phyloP scores from a whole-genome alignment of 2,888 invertebrate species.

The Apodemia zela region DNA sequence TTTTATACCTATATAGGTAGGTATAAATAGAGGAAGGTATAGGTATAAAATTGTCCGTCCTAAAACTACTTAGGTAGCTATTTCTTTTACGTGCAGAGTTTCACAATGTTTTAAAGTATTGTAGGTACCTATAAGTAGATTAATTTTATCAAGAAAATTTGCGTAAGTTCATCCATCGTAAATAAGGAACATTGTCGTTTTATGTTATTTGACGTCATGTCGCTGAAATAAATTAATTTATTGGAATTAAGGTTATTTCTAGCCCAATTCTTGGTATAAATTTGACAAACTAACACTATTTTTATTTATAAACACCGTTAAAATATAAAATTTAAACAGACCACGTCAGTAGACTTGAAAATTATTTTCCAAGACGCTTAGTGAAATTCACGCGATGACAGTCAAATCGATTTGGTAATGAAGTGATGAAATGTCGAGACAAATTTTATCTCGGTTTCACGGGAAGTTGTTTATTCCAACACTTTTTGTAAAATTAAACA shows the following conservation, averaged over 20 bases:
- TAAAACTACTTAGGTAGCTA: too few relatives aligned
- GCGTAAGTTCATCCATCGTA: background rate
- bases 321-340: conserved; percentile 2
- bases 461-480: conserved; percentile 33
- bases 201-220: background rate
- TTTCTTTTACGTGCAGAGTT: too few relatives aligned
- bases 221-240: background rate
- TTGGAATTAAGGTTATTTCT: background rate
- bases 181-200: background rate
- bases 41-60: too few relatives aligned
- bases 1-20: too few relatives aligned
- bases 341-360: conserved; percentile 10
- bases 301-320: conserved; percentile 6
- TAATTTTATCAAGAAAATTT: too few relatives aligned
- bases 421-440: conserved; percentile 44
- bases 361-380: conserved; percentile 19
- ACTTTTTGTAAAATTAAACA: conserved; percentile 12
- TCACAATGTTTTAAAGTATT: too few relatives aligned
- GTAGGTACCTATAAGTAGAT: too few relatives aligned
- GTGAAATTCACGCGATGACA: conserved; percentile 40
- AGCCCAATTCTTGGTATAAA: background rate
- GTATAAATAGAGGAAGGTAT: too few relatives aligned
- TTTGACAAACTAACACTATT: conserved; percentile 3
- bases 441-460: conserved; percentile 35
- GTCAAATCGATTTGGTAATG: conserved; percentile 47